Conservation (phyloP, 2,113 vertebrate genomes). For the Colistium nudipinnis region DNA sequence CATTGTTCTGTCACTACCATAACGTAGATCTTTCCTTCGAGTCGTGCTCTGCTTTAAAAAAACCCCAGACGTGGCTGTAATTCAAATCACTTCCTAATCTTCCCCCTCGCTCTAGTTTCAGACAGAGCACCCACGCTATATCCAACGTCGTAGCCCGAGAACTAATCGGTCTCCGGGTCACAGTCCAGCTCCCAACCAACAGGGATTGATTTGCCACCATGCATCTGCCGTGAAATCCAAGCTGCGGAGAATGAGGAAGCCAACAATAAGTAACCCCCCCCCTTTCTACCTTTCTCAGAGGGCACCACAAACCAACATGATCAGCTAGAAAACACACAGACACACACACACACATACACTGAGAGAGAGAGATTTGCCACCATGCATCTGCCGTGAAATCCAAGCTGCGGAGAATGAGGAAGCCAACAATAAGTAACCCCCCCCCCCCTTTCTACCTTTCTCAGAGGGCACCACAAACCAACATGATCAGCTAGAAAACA, state of each 20-base stretch:
- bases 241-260: conserved; percentile 47
- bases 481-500: conserved; percentile 25
- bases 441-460: background rate
- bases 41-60: background rate
- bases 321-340: conserved; percentile 16
- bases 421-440: conserved; percentile 29
- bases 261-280: conserved; percentile 10
- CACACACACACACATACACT: conserved; percentile 22
- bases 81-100: conserved; percentile 24
- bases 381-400: conserved; percentile 52
- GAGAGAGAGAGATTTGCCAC: conserved; percentile 54
- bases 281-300: conserved; percentile 9
- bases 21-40: background rate
- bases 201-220: conserved; percentile 54
- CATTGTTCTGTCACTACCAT: background rate
- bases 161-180: conserved; percentile 50
- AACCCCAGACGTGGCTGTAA: background rate
- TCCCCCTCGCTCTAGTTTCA: conserved; percentile 20
- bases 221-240: conserved; percentile 54
- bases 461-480: conserved; percentile 15
- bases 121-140: conserved; percentile 18
- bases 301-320: conserved; percentile 23
- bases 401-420: conserved; percentile 48
- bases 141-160: conserved; percentile 16
- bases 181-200: conserved; percentile 30